A percentile compares a stretch with the other conserved stretches of the same genome.
phyloP scores from a whole-genome alignment of 2,113 vertebrate genomes.

The Etia nguti region DNA sequence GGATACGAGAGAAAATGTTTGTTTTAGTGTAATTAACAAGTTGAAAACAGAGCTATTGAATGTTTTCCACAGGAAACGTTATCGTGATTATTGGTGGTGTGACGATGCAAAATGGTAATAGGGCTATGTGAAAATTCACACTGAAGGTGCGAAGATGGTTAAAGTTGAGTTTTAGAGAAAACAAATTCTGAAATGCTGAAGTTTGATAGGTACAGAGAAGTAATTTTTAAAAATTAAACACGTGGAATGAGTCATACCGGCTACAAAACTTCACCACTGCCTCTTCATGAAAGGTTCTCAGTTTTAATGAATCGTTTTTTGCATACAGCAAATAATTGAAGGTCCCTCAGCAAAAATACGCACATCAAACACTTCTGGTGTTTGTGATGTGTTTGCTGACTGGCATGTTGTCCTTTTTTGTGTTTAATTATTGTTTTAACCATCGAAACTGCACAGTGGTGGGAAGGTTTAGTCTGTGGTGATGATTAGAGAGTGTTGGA shows the following conservation, averaged over 20 bases:
- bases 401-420: background rate
- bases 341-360: background rate
- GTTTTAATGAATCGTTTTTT: background rate
- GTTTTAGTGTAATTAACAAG: background rate
- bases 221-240: background rate
- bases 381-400: background rate
- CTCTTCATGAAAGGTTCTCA: background rate
- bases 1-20: background rate
- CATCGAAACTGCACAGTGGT: background rate
- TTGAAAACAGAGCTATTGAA: background rate
- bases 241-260: background rate
- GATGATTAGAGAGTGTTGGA: background rate
- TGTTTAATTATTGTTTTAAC: background rate
- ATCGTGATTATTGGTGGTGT: background rate
- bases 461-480: background rate
- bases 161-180: background rate
- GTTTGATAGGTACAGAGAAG: background rate
- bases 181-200: background rate
- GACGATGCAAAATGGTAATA: background rate
- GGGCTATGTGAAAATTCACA: background rate
- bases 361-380: background rate
- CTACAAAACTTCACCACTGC: background rate
- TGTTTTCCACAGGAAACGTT: background rate
- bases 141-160: background rate
- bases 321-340: background rate